These are phyloP conservation scores for Oceanodroma leucorhoa DNA, from an alignment of 2,797 vertebrate genomes.

Conservation along the genomic window DNA sequence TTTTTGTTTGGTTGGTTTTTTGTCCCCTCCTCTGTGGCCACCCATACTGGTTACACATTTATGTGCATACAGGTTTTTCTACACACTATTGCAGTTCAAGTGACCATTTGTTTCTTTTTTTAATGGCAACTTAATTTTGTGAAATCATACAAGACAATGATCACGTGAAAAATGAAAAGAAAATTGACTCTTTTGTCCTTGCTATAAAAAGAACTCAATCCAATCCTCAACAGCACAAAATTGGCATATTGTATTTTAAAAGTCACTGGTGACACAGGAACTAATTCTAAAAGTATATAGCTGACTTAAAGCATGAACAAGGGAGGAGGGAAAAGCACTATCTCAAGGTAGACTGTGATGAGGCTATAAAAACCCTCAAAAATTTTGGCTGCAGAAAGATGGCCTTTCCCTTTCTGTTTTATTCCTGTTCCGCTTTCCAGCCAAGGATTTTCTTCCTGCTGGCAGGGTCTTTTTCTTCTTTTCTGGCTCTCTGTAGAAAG, in stretches of 20 bases:
- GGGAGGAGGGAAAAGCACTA: not conserved
- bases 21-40: not conserved
- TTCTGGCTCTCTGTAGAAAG: not conserved
- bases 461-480: not conserved
- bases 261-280: not conserved
- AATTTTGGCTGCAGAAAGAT: not conserved
- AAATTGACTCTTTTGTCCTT: fast-evolving
- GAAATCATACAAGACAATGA: not conserved
- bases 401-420: not conserved
- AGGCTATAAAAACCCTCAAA: not conserved
- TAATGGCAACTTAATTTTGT: not conserved
- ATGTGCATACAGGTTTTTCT: not conserved
- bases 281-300: not conserved
- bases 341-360: not conserved
- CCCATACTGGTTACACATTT: not conserved
- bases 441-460: not conserved
- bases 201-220: too few species aligned
- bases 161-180: not conserved
- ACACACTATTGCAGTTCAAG: not conserved
- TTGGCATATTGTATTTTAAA: not conserved
- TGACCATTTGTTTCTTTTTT: not conserved
- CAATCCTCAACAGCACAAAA: too few species aligned
- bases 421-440: not conserved
- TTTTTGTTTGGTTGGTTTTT: not conserved
- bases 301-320: not conserved